Percentiles rank a stretch among this genome's conserved stretches.
Conservation (phyloP, 2,888 invertebrate species). For the Heteromyza rotundicornis region DNA sequence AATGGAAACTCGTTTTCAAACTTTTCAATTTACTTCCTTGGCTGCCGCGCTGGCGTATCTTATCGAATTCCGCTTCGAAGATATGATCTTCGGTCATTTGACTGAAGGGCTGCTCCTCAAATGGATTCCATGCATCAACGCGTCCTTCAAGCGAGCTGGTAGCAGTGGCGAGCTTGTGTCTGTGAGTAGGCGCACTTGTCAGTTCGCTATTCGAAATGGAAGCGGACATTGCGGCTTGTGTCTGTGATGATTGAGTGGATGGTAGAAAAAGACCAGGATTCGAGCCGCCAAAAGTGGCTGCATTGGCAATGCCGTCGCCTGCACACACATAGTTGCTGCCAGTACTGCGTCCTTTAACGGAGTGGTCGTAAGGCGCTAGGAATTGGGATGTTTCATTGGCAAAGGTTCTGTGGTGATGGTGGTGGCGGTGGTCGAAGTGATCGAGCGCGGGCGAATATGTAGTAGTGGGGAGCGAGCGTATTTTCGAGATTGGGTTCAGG, state of each 20-base stretch:
- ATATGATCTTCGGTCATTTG: conserved; percentile 80
- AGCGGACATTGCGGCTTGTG: conserved; percentile 40
- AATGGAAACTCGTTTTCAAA: conserved; percentile 1
- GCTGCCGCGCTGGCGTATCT: conserved; percentile 75
- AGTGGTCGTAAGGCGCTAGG: conserved; percentile 75
- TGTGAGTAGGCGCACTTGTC: conserved; percentile 41
- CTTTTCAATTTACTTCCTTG: conserved; percentile 71
- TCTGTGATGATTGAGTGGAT: conserved; percentile 19
- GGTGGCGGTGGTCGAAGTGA: too few relatives aligned
- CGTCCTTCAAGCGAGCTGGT: conserved; percentile 49
- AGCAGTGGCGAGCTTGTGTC: conserved; percentile 33
- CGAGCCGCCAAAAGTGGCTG: conserved; percentile 44
- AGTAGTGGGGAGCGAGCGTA: too few relatives aligned
- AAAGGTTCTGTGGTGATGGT: conserved; percentile 67
- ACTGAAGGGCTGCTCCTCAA: conserved; percentile 77
- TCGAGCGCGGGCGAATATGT: too few relatives aligned
- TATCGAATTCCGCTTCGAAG: conserved; percentile 84
- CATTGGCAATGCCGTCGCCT: conserved; percentile 21
- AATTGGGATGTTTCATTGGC: conserved; percentile 78
- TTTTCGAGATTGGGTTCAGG: conserved; percentile 24
- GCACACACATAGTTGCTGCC: conserved; percentile 24
- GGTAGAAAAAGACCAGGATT: conserved; percentile 56
- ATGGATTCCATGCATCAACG: conserved; percentile 82
- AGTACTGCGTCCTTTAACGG: conserved; percentile 65
- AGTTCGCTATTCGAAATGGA: conserved; percentile 59